These are phyloP conservation scores for Lates japonicus DNA, from an alignment of 2,797 vertebrate genomes.

Conservation along the genomic window DNA sequence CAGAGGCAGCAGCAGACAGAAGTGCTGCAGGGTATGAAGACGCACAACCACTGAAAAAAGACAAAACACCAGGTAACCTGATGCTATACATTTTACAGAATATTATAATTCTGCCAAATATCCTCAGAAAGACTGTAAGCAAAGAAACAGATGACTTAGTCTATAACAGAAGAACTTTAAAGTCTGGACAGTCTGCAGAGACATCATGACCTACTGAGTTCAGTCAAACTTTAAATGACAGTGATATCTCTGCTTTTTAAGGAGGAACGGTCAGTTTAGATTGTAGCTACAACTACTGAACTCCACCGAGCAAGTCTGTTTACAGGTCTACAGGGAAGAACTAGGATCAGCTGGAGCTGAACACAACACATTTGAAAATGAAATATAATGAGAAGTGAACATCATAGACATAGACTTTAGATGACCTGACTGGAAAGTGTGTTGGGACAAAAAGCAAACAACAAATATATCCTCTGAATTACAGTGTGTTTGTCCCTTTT, in stretches of 20 bases:
- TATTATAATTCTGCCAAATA: background rate
- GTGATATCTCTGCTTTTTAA: no score
- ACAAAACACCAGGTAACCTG: background rate
- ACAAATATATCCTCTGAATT: background rate
- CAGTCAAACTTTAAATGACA: no score
- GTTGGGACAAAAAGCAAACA: background rate
- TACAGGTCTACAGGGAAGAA: no score
- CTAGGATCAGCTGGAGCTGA: no score
- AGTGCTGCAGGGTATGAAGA: constrained; percentile 4
- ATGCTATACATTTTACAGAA: background rate
- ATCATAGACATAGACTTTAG: no score
- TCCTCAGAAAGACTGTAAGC: background rate
- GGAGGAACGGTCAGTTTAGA: no score
- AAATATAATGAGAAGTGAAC: no score
- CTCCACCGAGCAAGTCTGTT: no score
- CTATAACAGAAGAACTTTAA: background rate
- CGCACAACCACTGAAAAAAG: constrained; percentile 3
- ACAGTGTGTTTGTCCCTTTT: background rate
- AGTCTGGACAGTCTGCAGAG: background rate
- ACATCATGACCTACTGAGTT: background rate
- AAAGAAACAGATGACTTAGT: background rate
- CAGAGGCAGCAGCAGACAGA: background rate
- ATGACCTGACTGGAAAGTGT: background rate
- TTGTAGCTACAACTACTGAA: no score
- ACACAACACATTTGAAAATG: no score